phyloP scores from a whole-genome alignment of 2,113 vertebrate genomes.

The Martes martes region DNA sequence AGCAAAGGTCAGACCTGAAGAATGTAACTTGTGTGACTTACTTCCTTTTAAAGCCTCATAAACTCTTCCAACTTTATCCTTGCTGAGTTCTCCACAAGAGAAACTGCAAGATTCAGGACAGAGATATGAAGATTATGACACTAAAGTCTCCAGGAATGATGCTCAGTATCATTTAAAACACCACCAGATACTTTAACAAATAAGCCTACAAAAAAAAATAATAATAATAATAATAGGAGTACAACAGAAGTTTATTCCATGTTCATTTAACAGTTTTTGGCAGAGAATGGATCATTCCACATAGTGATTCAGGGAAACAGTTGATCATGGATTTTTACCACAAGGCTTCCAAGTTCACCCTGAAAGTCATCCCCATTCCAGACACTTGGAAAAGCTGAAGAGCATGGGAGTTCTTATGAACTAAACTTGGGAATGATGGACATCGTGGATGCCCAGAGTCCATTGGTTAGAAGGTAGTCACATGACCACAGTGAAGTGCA shows the following conservation, averaged over 20 bases:
- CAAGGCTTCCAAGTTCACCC: background rate
- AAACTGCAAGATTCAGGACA: background rate
- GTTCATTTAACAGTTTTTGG: background rate
- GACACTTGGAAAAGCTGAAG: background rate
- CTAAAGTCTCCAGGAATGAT: background rate
- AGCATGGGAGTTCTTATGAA: background rate
- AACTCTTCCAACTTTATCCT: background rate
- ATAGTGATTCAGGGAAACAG: background rate
- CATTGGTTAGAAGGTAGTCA: background rate
- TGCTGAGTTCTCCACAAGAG: background rate
- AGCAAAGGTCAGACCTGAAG: background rate
- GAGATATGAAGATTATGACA: background rate
- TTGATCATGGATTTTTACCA: background rate
- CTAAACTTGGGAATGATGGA: background rate
- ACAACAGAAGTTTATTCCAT: background rate
- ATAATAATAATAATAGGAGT: background rate
- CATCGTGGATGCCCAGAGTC: background rate
- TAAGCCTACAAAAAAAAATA: background rate
- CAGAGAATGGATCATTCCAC: background rate
- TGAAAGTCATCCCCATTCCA: background rate
- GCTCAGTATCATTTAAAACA: background rate
- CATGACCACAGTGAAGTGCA: background rate
- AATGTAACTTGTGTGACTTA: background rate
- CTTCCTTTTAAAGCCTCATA: background rate
- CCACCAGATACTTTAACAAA: background rate